Conservation (phyloP, 2,888 invertebrate species). For the Drosophila limbata region DNA sequence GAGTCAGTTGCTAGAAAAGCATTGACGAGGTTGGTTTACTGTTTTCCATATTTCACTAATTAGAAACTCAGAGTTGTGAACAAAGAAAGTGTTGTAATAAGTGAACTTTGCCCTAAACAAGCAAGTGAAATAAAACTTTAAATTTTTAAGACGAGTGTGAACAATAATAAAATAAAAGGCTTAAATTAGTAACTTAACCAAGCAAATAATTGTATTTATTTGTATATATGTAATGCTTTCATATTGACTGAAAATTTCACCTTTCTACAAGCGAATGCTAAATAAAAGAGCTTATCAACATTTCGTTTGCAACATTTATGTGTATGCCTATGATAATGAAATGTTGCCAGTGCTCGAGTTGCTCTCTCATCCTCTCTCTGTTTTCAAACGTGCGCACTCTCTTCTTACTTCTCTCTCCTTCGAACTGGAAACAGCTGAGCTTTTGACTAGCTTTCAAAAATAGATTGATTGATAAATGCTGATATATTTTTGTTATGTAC, state of each 20-base stretch:
- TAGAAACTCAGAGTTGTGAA: slow-evolving; percentile 9
- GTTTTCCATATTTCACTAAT: neutral
- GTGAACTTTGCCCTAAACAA: neutral
- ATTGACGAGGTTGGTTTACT: slow-evolving; percentile 65
- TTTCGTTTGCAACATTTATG: slow-evolving; percentile 34
- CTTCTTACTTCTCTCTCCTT: slow-evolving; percentile 4
- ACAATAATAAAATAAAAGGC: neutral
- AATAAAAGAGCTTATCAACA: slow-evolving; percentile 21
- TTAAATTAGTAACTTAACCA: neutral
- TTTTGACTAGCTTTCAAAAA: slow-evolving; percentile 43
- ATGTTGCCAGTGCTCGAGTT: slow-evolving; percentile 30
- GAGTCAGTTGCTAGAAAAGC: slow-evolving; percentile 61
- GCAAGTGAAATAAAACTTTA: neutral
- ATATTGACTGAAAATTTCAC: slow-evolving; percentile 1
- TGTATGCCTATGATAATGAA: slow-evolving; percentile 19
- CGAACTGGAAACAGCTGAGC: slow-evolving; percentile 43
- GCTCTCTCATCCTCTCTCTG: slow-evolving; percentile 3
- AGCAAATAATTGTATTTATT: neutral
- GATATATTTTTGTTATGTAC: neutral
- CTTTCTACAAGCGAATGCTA: neutral
- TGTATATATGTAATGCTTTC: neutral
- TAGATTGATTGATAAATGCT: slow-evolving; percentile 45
- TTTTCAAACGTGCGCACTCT: neutral
- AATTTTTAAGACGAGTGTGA: too few species aligned
- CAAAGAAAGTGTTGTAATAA: slow-evolving; percentile 29